Base-by-base conservation (phyloP, 2,888 invertebrate species). In the Podabrus alpinus region DNA sequence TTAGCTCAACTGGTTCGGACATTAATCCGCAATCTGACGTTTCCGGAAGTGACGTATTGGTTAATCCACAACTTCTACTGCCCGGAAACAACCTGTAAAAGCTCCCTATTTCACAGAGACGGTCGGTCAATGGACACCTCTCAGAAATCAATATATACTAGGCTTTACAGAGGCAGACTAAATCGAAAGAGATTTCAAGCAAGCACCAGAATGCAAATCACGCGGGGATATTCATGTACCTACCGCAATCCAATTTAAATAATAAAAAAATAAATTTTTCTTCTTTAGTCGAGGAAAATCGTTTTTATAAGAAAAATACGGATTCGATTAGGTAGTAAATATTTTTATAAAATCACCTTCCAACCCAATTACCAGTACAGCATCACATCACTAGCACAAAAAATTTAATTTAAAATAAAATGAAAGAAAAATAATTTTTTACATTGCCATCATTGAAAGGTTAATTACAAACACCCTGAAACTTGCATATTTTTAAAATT, bases 1-100 rank as follows among this genome's bases (percentile, higher is more conserved):
- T 78, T 77, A 69, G 73, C 70, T 67, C 69, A 78, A 78, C 78
- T 77, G 71, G 74, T 69, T 75, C 71, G 73, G 78, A 77, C 77
- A 74, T 77, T 75, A 77, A 75, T 74, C 77, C 77, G 75, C 78
- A 77, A 78, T 75, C 77, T 78, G 78, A 78, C 78, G 77, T 75
- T 77, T 74, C 62, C 77, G 74, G 77, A 74, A 74, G 74, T 74
- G 77, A 77, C 74, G 74, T 74, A 77, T 77, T 74, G 74, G 71
- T 77, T 72, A 77, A 74, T 74, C 74, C 74, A 59, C 64, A 72
- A 68, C 74, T 74, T 69, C 76, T 73, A 71, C 76, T 69, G 59
- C 59, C 71, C 74, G 76, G 76, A 77, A 77, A 72, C 72, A 69
- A 77, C 73, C 76, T 74, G 72, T 74, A 72, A 73, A 76, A 68